These are phyloP conservation scores for Pyralis farinalis DNA, from an alignment of 2,888 invertebrate genomes.

Conservation along the genomic window DNA sequence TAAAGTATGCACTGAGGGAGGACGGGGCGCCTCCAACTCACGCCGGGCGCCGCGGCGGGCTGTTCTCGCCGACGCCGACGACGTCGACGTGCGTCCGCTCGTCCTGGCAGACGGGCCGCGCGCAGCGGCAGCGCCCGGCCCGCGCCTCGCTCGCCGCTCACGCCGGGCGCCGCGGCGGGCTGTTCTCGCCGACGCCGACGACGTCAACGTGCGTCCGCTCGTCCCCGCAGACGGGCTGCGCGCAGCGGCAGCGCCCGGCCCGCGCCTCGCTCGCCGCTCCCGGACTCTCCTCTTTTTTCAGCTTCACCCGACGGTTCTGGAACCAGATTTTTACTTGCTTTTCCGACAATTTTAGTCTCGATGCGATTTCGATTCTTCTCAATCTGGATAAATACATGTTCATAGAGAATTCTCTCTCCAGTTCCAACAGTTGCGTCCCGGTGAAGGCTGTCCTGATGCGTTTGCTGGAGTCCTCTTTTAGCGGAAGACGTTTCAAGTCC, in stretches of 20 bases:
- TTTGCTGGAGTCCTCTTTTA: slow-evolving; percentile 87
- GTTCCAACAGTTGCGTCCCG: slow-evolving; percentile 91
- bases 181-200: slow-evolving; percentile 69
- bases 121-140: slow-evolving; percentile 37
- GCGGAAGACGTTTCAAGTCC: slow-evolving; percentile 64
- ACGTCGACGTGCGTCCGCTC: slow-evolving; percentile 70
- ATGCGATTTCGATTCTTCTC: slow-evolving; percentile 95
- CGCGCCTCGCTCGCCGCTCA: no score
- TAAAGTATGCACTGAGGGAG: no score
- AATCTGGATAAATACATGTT: slow-evolving; percentile 96
- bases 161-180: no score
- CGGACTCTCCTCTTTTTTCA: slow-evolving; percentile 93
- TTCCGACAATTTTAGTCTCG: slow-evolving; percentile 91
- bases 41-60: no score
- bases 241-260: slow-evolving; percentile 31
- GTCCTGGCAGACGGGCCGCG: slow-evolving; percentile 40
- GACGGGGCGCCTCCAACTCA: no score
- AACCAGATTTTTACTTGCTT: slow-evolving; percentile 98
- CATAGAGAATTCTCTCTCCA: slow-evolving; percentile 93
- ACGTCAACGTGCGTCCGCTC: slow-evolving; percentile 70
- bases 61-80: slow-evolving; percentile 69
- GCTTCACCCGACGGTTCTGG: slow-evolving; percentile 95
- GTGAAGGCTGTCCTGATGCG: slow-evolving; percentile 96
- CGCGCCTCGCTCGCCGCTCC: slow-evolving; percentile 39
- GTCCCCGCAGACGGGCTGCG: slow-evolving; percentile 40